phyloP scores from a whole-genome alignment of 2,888 invertebrate genomes.

The Heliconius erato region DNA sequence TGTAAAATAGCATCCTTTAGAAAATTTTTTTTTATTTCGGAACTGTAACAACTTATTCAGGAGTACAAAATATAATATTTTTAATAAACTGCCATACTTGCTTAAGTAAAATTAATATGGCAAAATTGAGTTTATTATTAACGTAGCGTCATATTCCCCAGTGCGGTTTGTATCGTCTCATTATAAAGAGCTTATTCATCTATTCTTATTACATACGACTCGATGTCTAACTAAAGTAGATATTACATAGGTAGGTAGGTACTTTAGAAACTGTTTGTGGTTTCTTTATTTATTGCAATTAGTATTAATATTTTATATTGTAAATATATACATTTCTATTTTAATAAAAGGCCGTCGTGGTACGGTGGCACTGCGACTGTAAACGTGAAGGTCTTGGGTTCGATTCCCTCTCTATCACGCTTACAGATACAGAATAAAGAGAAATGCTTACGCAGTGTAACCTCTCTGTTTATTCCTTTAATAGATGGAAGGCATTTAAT shows the following conservation, averaged over 20 bases:
- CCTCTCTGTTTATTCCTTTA: too few species aligned
- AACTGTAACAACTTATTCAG: too few species aligned
- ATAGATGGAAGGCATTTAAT: too few species aligned
- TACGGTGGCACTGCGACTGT: neutral
- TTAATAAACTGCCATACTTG: neutral
- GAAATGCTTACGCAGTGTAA: too few species aligned
- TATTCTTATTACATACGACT: conserved; percentile 3
- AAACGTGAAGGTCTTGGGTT: neutral
- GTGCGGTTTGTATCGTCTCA: conserved; percentile 24
- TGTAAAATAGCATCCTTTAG: too few species aligned
- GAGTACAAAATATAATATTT: too few species aligned
- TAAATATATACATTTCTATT: too few species aligned
- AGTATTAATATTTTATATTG: neutral
- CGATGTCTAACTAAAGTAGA: neutral
- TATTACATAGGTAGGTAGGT: neutral
- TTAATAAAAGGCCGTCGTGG: too few species aligned
- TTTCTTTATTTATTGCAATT: neutral
- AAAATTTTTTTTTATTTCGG: too few species aligned
- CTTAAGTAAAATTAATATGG: neutral
- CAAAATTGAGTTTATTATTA: neutral
- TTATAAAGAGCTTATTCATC: conserved; percentile 22
- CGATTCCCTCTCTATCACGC: neutral
- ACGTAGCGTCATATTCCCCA: conserved; percentile 1
- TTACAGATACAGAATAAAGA: too few species aligned
- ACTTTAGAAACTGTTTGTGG: conserved; percentile 3